Percentiles rank a stretch among this genome's conserved stretches.
Evolutionary conservation across 2,797 vertebrate genomes (phyloP).

Genomic region (Rhinogobio ventralis): DNA sequence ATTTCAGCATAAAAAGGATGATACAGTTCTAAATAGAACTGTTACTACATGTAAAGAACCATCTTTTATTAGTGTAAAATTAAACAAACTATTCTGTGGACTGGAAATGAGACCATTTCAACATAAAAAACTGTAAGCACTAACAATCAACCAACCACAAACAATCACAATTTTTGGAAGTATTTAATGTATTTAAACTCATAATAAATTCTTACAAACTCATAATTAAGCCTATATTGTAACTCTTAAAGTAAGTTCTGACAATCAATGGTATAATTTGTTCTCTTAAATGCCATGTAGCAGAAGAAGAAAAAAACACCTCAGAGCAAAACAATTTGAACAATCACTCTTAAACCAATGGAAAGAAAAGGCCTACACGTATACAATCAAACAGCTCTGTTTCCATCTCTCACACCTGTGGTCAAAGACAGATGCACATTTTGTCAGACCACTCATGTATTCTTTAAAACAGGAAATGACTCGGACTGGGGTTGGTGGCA

Average conservation of each 20-base stretch:
- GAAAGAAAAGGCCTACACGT: slow-evolving; percentile 13
- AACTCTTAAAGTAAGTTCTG: background rate
- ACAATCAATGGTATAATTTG: background rate
- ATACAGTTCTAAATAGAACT: too few relatives aligned
- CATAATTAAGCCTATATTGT: background rate
- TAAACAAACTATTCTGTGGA: background rate
- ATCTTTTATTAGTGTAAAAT: too few relatives aligned
- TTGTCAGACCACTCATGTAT: slow-evolving; percentile 10
- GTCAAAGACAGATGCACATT: background rate
- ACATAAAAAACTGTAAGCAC: background rate
- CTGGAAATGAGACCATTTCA: background rate
- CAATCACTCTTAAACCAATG: background rate
- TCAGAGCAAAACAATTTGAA: background rate
- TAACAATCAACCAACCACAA: background rate
- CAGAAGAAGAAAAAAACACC: background rate
- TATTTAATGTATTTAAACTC: background rate
- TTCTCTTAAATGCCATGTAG: background rate
- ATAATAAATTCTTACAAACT: background rate
- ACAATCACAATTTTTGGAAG: background rate
- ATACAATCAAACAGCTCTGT: background rate
- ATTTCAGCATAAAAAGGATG: too few relatives aligned
- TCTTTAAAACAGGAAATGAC: slow-evolving; percentile 61
- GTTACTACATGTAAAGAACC: too few relatives aligned
- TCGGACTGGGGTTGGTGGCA: slow-evolving; percentile 56
- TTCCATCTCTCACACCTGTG: slow-evolving; percentile 25